Base-by-base conservation (phyloP, 2,113 vertebrate genomes). In the Ameiurus melas region DNA sequence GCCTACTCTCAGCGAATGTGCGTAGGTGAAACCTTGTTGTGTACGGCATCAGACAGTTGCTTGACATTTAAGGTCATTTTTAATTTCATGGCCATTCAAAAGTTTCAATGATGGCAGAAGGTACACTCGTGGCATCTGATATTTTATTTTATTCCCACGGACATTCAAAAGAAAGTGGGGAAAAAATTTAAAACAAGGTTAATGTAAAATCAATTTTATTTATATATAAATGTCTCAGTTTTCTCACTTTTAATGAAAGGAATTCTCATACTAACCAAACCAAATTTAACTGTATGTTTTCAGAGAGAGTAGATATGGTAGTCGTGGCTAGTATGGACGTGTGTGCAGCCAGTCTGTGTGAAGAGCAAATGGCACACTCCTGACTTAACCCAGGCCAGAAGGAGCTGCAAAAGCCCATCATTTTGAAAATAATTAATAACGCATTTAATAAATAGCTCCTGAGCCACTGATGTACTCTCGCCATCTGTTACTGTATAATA, bases 391-490 rank as follows among this genome's bases (percentile, higher is more conserved):
- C 33, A 62, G 89, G 91, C 91, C 94, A 95, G 92, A 94, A 93
- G 92, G 93, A 93, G 93, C 92, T 91, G 89, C 92, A 89, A 93
- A 82, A 94, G 93, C 94, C 94, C 92, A 93, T 95, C 92, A 92
- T 95, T 94, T 94, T 94, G 91, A 94, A 95, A 95, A 95, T 95
- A 95, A 96, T 95, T 95, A 95, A 95, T 95, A 96, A 95, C 93
- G 85, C 93, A 94, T 96, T 95, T 95, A 96, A 96, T 95, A 96
- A 95, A 96, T 95, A 93, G 93, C 95, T 95, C 92, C 93, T 94
- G 95, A 94, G 94, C 94, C 92, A 84, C 92, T 90, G 66, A 94
- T 92, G 94, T 89, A 93, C 94, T 93, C 93, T 92, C 93, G 90
- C 95, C 95, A 96, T 96, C 95, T 96, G 95, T 93, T 95, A 86